Base-by-base conservation (phyloP, 2,113 vertebrate genomes). In the Oreotragus oreotragus region DNA sequence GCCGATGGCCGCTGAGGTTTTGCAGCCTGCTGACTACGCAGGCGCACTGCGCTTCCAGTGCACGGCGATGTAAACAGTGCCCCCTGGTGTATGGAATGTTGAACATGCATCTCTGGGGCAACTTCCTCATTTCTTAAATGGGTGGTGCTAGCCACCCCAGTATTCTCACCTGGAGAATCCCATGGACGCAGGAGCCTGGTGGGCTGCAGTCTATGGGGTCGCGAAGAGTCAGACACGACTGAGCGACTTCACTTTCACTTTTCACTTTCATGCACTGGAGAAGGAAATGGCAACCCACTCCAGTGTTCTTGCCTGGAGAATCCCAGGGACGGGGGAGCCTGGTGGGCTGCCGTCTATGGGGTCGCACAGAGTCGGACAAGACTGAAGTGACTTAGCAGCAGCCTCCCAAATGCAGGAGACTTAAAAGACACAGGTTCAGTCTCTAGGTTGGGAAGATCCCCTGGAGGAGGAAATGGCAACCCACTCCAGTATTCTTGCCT, bases 11-110 rank as follows among this genome's bases (percentile, higher is more conserved):
- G n/a, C 77, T 12, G 25, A 21, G 21, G 51, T 6, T 15, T 70
- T 4, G 17, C 12, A 2, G 14, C 19, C 2, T 17, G 23, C 8
- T 14, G 7, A 25, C 39, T 30, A 3, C 6, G 21, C 10, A 70
- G 51, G 21, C 39, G n/a, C 21, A 9, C 39, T 27, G 70, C 2
- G 33, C 76, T 15, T 55, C 25, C 84, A 7, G 60, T 11, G 28
- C 25, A 14, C n/a, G 33, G n/a, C 0, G 5, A 30, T 6, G 9
- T 5, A 25, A 76, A 45, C 39, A 88, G 19, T 3, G 2, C 13
- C 39, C 6, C 53, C 36, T 49, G 13, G 4, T 8, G 55, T 45
- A 21, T 27, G 43, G 17, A 15, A 45, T 16, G 27, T 76, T n/a
- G 19, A 51, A 45, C 6, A 15, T 7, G 9, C 39, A 2, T 73